A percentile compares a stretch with the other conserved stretches of the same genome.
Conservation (phyloP, 1,140 invertebrate species). For the Danaus plexippus region DNA sequence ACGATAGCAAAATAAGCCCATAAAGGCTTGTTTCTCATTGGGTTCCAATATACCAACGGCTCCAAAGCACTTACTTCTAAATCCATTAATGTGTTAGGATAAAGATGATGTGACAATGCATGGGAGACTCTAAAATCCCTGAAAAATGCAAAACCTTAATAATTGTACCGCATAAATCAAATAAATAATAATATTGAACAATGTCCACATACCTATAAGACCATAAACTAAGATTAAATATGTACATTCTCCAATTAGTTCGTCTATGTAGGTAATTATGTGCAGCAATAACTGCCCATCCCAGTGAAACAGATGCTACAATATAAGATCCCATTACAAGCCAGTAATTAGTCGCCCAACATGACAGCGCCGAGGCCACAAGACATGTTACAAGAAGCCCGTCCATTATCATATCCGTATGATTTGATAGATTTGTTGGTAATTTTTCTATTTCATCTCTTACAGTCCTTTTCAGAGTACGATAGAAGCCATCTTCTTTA, state of each 20-base stretch:
- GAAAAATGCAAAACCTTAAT: slow-evolving; percentile 33
- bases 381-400: slow-evolving; percentile 39
- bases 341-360: slow-evolving; percentile 40
- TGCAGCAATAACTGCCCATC: slow-evolving; percentile 73
- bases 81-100: slow-evolving; percentile 85
- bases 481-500: slow-evolving; percentile 79
- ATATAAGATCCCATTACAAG: slow-evolving; percentile 36
- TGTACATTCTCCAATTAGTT: slow-evolving; percentile 87
- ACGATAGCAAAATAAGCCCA: slow-evolving; percentile 35
- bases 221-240: slow-evolving; percentile 80
- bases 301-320: slow-evolving; percentile 65
- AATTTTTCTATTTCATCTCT: slow-evolving; percentile 66
- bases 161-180: background rate
- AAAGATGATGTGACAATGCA: slow-evolving; percentile 84
- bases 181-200: slow-evolving; percentile 7
- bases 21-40: slow-evolving; percentile 53
- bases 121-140: slow-evolving; percentile 85
- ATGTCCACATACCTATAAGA: slow-evolving; percentile 71
- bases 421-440: slow-evolving; percentile 31
- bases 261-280: slow-evolving; percentile 89
- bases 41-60: slow-evolving; percentile 80
- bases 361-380: slow-evolving; percentile 33
- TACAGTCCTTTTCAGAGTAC: slow-evolving; percentile 75
- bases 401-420: slow-evolving; percentile 41
- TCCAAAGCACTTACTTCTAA: slow-evolving; percentile 81